Percentiles rank a stretch among this genome's conserved stretches.
Conservation (phyloP, 2,113 vertebrate genomes). For the Hippotragus niger region DNA sequence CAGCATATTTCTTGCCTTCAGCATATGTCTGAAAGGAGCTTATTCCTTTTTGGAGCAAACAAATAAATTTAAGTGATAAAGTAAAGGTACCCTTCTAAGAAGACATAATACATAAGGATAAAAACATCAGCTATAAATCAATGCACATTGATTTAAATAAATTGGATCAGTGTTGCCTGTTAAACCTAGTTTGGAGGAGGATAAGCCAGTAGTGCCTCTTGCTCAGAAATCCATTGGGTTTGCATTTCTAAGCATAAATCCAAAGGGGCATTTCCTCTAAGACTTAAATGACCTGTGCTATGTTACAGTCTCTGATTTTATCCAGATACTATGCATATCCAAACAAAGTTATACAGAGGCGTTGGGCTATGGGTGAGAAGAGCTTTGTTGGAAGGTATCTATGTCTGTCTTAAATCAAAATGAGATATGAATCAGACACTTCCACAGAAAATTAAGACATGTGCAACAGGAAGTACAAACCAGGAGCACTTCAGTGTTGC, state of each 20-base stretch:
- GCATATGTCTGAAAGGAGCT: conserved; percentile 30
- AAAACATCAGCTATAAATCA: conserved; percentile 77
- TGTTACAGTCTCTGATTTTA: not conserved
- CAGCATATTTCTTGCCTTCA: conserved; percentile 58
- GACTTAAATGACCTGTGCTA: not conserved
- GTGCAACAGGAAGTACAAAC: not conserved
- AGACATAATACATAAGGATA: conserved; percentile 72
- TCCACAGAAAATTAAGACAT: not conserved
- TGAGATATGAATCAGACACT: not conserved
- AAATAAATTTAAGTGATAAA: conserved; percentile 68
- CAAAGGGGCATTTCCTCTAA: not conserved
- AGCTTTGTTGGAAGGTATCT: not conserved
- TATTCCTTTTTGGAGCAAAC: conserved; percentile 28
- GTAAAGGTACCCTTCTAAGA: conserved; percentile 43
- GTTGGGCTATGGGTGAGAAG: fast-evolving
- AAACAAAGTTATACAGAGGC: not conserved
- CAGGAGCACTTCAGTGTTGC: fast-evolving
- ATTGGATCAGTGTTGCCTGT: conserved; percentile 66
- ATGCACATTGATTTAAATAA: conserved; percentile 79
- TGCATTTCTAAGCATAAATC: conserved; percentile 23
- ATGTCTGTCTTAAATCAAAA: not conserved
- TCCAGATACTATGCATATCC: not conserved
- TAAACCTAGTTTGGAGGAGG: conserved; percentile 40
- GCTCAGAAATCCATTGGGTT: not conserved
- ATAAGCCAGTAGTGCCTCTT: not conserved